Evolutionary conservation across 2,113 vertebrate genomes (phyloP), one percentile per base, ranked within the genome.

Genomic region (Corythoichthys haematopterus): DNA sequence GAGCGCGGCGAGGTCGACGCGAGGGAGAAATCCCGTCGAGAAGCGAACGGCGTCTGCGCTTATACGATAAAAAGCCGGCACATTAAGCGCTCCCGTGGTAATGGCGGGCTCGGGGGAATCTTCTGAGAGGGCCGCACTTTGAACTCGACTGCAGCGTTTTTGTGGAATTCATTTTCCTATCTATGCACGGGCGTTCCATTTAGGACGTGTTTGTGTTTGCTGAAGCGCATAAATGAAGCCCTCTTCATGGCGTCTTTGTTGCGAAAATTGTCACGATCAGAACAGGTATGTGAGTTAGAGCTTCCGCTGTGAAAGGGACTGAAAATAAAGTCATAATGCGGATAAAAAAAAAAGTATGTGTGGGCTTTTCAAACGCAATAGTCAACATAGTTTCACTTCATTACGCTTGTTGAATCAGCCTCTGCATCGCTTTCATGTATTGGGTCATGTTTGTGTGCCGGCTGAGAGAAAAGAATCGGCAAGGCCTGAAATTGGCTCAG

Each of bases 1-100:
- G 7, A 59, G 57, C 57, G 36, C 57, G 56, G 56, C 56, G 6
- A 38, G 36, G 36, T 36, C 36, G 56, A 59, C 57, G 57, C 36
- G 2, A 15, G 15, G 57, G 36, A 59, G 36, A 16, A 59, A 38
- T 59, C 57, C 57, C 14, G 14, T 15, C 46, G 14, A 40, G 11
- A 35, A 40, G 65, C 28, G 14, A 37, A 3, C 47, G 36, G 28
- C 7, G 11, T 47, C 35, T 16, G 71, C 15, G 20, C 47, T 20
- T 2, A 10, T 33, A 8, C 3, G 6, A 70, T 64, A 36, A 78
- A 65, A 58, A 47, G 12, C 47, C 70, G 37, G 13, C 66, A 33
- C 20, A 51, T 66, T 46, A 28, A 66, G 45, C 13, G 14, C 13
- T 67, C 13, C 35, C 50, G 3, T 65, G 20, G 28, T n/a, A 64